These are phyloP conservation scores for Alsophila aescularia DNA, from an alignment of 2,888 invertebrate species.

Conservation along the genomic window DNA sequence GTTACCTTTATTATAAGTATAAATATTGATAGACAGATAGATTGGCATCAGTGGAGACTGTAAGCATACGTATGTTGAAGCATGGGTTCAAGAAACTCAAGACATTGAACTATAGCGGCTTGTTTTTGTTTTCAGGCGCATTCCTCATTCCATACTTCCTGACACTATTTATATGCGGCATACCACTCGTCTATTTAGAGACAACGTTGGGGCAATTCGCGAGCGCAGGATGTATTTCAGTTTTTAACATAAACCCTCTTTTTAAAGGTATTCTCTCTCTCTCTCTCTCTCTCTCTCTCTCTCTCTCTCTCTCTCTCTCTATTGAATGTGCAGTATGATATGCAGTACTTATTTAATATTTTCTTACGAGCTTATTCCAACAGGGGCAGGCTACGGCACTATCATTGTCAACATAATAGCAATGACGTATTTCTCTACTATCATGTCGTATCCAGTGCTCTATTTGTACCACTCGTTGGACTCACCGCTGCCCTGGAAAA, in stretches of 20 bases:
- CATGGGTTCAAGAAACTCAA: not conserved
- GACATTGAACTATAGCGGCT: not conserved
- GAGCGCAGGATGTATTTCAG: constrained; percentile 91
- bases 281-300: too few species aligned
- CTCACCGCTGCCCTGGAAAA: constrained; percentile 89
- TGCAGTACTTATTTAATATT: not conserved
- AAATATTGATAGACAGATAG: too few species aligned
- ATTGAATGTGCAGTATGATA: too few species aligned
- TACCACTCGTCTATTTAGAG: constrained; percentile 95
- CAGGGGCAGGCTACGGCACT: constrained; percentile 94
- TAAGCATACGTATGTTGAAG: not conserved
- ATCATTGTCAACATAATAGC: constrained; percentile 92
- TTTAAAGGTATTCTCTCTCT: constrained; percentile 92
- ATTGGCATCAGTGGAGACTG: too few species aligned
- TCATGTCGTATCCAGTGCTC: constrained; percentile 93
- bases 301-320: too few species aligned
- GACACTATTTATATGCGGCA: constrained; percentile 92
- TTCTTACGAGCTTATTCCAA: constrained; percentile 19
- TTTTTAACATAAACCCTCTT: constrained; percentile 92
- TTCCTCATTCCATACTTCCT: constrained; percentile 94
- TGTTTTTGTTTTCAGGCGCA: constrained; percentile 85
- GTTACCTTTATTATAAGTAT: too few species aligned
- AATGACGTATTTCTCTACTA: constrained; percentile 92
- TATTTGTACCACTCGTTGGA: constrained; percentile 90
- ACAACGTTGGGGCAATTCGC: constrained; percentile 94